Conservation (phyloP, 2,888 invertebrate genomes). For the Amphipyra berbera region DNA sequence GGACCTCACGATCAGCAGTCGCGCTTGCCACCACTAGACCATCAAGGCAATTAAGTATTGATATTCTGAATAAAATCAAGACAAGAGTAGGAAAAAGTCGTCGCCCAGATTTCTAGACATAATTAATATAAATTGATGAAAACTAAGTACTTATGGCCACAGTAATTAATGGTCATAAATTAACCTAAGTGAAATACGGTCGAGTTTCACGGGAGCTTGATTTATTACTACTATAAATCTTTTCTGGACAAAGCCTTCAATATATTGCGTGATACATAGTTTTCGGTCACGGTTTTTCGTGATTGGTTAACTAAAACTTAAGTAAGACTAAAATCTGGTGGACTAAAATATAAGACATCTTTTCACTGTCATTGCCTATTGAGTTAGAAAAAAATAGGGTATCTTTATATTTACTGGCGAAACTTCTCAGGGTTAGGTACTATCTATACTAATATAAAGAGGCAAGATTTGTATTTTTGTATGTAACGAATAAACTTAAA, state of each 20-base stretch:
- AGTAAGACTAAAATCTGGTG: not conserved
- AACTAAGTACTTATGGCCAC: slow-evolving; percentile 19
- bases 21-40: too few relatives aligned
- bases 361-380: too few relatives aligned
- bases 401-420: too few relatives aligned
- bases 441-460: too few relatives aligned
- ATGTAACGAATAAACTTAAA: too few relatives aligned
- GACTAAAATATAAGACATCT: too few relatives aligned
- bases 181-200: slow-evolving; percentile 43
- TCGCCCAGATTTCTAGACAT: not conserved
- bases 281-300: slow-evolving; percentile 7
- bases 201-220: slow-evolving; percentile 41
- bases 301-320: slow-evolving; percentile 1
- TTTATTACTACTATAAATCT: slow-evolving; percentile 50
- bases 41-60: too few relatives aligned
- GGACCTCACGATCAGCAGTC: too few relatives aligned
- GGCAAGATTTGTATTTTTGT: too few relatives aligned
- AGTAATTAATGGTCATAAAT: slow-evolving; percentile 51
- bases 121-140: not conserved
- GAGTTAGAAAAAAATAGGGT: too few relatives aligned
- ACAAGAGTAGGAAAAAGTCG: not conserved
- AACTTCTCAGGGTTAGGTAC: too few relatives aligned
- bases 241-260: slow-evolving; percentile 36
- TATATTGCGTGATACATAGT: slow-evolving; percentile 22
- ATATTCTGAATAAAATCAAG: too few relatives aligned